Percentiles rank a stretch among this genome's conserved stretches.
Evolutionary conservation across 2,113 vertebrate genomes (phyloP).

Genomic region (Serinus canaria): DNA sequence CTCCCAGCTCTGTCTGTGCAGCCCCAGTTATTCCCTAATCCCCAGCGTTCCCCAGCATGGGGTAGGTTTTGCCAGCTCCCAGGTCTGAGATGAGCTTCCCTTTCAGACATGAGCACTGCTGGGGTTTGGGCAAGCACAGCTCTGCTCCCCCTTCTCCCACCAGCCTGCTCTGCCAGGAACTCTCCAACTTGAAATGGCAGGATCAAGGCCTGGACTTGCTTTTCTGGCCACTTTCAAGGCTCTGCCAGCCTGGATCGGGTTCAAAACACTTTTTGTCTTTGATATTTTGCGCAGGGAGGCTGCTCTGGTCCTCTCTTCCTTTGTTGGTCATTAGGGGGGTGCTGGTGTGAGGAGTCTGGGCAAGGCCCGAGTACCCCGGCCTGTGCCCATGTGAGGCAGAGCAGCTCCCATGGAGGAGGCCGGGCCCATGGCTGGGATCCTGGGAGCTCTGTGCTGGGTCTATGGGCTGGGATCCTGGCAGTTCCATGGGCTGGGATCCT

Average conservation of each 20-base stretch:
- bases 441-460: not conserved
- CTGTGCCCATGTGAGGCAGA: not conserved
- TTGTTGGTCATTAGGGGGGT: not conserved
- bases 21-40: not conserved
- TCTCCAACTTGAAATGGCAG: not conserved
- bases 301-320: not conserved
- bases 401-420: not conserved
- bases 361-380: fast-evolving
- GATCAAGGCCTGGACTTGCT: not conserved
- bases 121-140: not conserved
- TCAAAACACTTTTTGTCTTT: not conserved
- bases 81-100: not conserved
- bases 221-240: not conserved
- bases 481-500: not conserved
- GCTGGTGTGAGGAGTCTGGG: not conserved
- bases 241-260: not conserved
- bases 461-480: not conserved
- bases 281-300: not conserved
- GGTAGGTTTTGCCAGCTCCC: not conserved
- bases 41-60: too few species aligned
- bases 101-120: fast-evolving
- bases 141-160: not conserved
- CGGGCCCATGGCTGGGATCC: not conserved
- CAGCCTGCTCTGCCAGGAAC: not conserved
- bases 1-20: not conserved